Evolutionary conservation across 2,797 vertebrate species (phyloP).

Genomic region (Sarcoramphus papa): DNA sequence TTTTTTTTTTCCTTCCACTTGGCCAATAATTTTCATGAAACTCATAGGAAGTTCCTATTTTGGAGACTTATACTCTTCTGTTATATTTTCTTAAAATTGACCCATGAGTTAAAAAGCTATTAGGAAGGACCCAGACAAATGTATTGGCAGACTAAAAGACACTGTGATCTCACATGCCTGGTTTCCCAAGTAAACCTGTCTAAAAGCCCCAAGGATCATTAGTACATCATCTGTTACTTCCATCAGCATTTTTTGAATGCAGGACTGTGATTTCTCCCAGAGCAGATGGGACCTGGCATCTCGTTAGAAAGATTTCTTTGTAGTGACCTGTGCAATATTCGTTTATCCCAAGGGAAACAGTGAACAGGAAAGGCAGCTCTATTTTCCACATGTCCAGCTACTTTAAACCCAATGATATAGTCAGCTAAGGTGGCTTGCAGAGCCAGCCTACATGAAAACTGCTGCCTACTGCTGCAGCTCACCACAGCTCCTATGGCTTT

Average conservation of each 20-base stretch:
- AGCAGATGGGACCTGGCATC: conserved; percentile 24
- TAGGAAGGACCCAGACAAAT: conserved; percentile 1
- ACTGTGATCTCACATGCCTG: conserved; percentile 25
- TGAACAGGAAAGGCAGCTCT: not conserved
- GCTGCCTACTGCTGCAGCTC: not conserved
- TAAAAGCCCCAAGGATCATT: conserved; percentile 16
- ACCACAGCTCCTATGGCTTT: not conserved
- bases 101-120: not conserved
- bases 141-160: not conserved
- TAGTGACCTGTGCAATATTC: not conserved
- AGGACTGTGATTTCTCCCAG: conserved; percentile 13
- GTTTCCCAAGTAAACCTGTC: conserved; percentile 43
- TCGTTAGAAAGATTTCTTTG: conserved; percentile 25
- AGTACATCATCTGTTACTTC: conserved; percentile 39
- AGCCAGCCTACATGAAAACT: not conserved
- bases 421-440: not conserved
- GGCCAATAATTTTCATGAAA: not conserved
- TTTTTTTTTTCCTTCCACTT: not conserved
- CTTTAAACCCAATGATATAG: not conserved
- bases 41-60: not conserved
- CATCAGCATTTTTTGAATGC: conserved; percentile 35
- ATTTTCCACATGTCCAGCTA: not conserved
- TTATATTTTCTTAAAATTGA: conserved; percentile 13
- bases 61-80: not conserved
- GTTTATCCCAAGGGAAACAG: not conserved